Percentiles rank a stretch among this genome's conserved stretches.
Evolutionary conservation across 2,113 vertebrate genomes (phyloP).

Genomic region (Acrocephalus kingi): DNA sequence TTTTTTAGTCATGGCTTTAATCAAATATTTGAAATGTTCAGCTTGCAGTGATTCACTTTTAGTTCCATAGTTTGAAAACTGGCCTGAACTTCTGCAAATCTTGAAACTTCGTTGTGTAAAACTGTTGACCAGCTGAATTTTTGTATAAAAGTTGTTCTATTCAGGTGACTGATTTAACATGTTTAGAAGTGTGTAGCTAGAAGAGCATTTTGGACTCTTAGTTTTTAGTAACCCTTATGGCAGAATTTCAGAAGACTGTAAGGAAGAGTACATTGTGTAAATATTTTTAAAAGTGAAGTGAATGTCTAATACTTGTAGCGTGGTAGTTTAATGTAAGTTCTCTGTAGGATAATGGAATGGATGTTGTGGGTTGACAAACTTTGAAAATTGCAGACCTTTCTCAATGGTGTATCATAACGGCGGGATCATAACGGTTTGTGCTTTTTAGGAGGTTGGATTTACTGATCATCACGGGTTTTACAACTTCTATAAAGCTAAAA

Average conservation of each 20-base stretch:
- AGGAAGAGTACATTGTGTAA: background rate
- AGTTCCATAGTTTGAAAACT: background rate
- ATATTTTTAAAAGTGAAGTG: background rate
- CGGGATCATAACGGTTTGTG: background rate
- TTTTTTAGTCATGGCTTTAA: background rate
- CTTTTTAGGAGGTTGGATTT: background rate
- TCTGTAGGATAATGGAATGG: background rate
- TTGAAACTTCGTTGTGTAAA: background rate
- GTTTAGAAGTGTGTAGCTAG: background rate
- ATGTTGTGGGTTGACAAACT: background rate
- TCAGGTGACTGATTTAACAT: background rate
- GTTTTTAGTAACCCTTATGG: background rate
- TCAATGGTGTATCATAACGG: background rate
- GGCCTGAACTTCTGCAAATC: background rate
- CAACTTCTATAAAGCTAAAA: background rate
- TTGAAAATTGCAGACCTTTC: background rate
- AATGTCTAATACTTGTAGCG: background rate
- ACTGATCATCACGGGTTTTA: background rate
- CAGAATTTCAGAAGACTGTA: background rate
- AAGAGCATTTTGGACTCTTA: background rate
- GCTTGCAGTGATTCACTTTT: background rate
- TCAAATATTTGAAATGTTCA: background rate
- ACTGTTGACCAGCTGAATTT: background rate
- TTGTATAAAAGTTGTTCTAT: background rate
- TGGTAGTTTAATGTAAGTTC: background rate